Evolutionary conservation across 1,140 invertebrate species (phyloP), one percentile per base, ranked within the genome.

Genomic region (Asobara japonica): DNA sequence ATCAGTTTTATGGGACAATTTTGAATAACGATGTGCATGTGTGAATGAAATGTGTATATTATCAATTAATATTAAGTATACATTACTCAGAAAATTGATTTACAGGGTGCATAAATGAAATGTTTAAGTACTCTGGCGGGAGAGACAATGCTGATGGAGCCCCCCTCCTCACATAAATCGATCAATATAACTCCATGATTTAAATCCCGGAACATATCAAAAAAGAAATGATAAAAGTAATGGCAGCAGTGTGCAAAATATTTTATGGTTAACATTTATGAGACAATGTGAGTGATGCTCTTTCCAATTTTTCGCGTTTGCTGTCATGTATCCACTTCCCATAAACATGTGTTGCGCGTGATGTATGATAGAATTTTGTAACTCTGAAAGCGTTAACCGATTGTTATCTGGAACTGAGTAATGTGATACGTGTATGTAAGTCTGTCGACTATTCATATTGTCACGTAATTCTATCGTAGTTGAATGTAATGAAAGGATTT

Each of bases 401-500:
- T 30, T 56, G 29, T 20, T 65, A 27, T 64, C 51, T 56, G 18
- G 30, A 29, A 65, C 41, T 13, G 6, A 60, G 66, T 66, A 69
- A 74, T 70, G n/a, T n/a, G n/a, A n/a, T n/a, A n/a, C n/a, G 45
- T 74, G 67, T 69, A 72, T 76, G 69, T 76, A 74, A 72, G 64
- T 70, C 75, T 69, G 30, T 7, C 51, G 13, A 66, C 45, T 75
- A 38, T 76, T 45, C 74, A 66, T 76, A 76, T 78, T 76, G 76
- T 71, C 70, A 77, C 82, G 77, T 83, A 79, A 74, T 61, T 77
- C 73, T 56, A 74, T 77, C 65, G 77, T 85, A 85, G 82, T 65
- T 86, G 75, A 74, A 76, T 83, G 80, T 85, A 84, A 84, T 78
- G 84, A 85, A 85, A 72, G 74, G 78, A 83, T 84, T 78, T 71